Evolutionary conservation across 35 echinoderm and acorn worm genomes (phyloP).

Genomic region (Chiridota heheva): DNA sequence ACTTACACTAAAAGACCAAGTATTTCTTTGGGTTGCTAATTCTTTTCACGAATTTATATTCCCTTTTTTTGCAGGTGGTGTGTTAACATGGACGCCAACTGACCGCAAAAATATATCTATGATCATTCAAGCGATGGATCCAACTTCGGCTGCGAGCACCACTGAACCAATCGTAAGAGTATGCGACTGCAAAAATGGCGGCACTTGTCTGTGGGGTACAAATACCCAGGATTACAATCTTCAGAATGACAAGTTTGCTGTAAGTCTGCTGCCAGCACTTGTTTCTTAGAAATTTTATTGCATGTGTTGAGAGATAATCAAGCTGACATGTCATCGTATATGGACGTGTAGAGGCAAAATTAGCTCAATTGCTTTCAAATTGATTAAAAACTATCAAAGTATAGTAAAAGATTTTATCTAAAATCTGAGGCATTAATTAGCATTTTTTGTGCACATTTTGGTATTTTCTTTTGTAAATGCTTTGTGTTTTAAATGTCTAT

Average conservation of each 20-base stretch:
- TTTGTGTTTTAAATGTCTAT: no score
- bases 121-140: slow-evolving; percentile 60
- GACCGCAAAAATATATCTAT: slow-evolving; percentile 22
- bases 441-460: no score
- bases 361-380: no score
- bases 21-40: background rate
- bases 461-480: no score
- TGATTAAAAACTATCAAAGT: no score
- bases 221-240: slow-evolving; percentile 50
- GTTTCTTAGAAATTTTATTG: background rate
- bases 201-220: slow-evolving; percentile 51
- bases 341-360: no score
- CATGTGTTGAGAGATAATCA: no score
- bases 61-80: slow-evolving; percentile 56
- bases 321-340: no score
- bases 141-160: background rate
- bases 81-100: slow-evolving; percentile 69
- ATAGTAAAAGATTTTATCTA: no score
- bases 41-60: background rate
- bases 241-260: slow-evolving; percentile 65
- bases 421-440: no score
- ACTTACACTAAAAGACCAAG: background rate
- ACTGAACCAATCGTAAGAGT: slow-evolving; percentile 59
- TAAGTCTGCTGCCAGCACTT: slow-evolving; percentile 32
- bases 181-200: slow-evolving; percentile 71